Evolutionary conservation across 2,797 vertebrate species (phyloP).

Genomic region (Sebastes vulpes): DNA sequence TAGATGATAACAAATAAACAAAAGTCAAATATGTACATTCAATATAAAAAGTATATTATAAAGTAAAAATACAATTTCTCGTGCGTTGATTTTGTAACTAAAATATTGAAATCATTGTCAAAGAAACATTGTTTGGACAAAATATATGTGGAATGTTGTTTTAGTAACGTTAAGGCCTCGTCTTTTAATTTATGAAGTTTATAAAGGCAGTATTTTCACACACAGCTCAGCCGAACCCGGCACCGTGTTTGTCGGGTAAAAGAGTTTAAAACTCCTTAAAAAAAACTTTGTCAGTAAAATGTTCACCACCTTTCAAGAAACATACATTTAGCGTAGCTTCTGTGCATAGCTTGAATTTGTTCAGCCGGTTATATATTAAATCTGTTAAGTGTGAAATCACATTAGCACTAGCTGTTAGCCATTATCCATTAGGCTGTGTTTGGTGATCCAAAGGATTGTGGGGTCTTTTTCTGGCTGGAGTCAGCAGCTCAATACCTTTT

Average conservation of each 20-base stretch:
- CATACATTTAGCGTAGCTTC: slow-evolving; percentile 37
- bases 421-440: slow-evolving; percentile 75
- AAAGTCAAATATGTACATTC: too few species aligned
- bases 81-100: too few species aligned
- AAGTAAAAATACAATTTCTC: too few species aligned
- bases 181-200: too few species aligned
- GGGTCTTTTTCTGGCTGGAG: slow-evolving; percentile 82
- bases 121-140: too few species aligned
- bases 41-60: too few species aligned
- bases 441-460: slow-evolving; percentile 78
- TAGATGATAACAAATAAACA: too few species aligned
- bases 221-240: too few species aligned
- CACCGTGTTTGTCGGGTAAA: fast-evolving
- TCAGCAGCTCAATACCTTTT: slow-evolving; percentile 86
- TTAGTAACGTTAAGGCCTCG: too few species aligned
- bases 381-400: slow-evolving; percentile 78
- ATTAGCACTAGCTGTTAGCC: slow-evolving; percentile 80
- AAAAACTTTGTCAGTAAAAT: neutral
- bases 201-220: too few species aligned
- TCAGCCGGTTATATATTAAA: slow-evolving; percentile 72
- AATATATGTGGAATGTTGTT: too few species aligned
- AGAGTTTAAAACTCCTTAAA: slow-evolving; percentile 13
- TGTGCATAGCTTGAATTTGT: slow-evolving; percentile 55
- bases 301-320: slow-evolving; percentile 17
- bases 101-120: too few species aligned